These are phyloP conservation scores for Dufourea novaeangliae DNA, from an alignment of 1,140 invertebrate species.

Conservation along the genomic window DNA sequence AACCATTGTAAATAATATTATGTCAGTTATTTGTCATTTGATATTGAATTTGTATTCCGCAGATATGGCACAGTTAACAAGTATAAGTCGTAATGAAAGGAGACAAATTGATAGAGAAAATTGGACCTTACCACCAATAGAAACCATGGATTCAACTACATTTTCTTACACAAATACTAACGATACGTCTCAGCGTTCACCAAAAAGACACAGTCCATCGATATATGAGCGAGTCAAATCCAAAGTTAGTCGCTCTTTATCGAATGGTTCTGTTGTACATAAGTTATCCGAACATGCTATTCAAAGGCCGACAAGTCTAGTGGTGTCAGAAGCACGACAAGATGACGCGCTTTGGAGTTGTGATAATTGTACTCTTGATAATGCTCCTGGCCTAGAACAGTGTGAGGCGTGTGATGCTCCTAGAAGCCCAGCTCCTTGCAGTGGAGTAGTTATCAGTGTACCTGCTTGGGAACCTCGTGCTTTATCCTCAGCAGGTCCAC, in stretches of 20 bases:
- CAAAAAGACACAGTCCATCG: constrained; percentile 82
- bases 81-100: constrained; percentile 73
- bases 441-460: constrained; percentile 82
- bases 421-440: constrained; percentile 80
- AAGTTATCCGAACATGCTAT: constrained; percentile 72
- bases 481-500: constrained; percentile 81
- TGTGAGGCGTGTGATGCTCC: constrained; percentile 86
- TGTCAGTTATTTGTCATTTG: not conserved
- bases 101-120: constrained; percentile 72
- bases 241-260: constrained; percentile 83
- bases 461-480: constrained; percentile 80
- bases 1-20: not conserved
- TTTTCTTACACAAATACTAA: constrained; percentile 69
- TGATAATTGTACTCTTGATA: constrained; percentile 84
- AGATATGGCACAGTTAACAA: constrained; percentile 79
- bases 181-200: constrained; percentile 78
- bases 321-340: constrained; percentile 73
- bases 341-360: constrained; percentile 83
- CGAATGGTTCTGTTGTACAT: constrained; percentile 80
- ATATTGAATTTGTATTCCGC: constrained; percentile 11
- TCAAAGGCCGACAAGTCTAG: constrained; percentile 75
- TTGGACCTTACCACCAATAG: constrained; percentile 75
- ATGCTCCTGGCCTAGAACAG: constrained; percentile 79
- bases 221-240: constrained; percentile 84
- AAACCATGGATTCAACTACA: constrained; percentile 73